A percentile compares a stretch with the other conserved stretches of the same genome.
phyloP scores from a whole-genome alignment of 2,797 vertebrate species.

The Phylloscopus collybita region DNA sequence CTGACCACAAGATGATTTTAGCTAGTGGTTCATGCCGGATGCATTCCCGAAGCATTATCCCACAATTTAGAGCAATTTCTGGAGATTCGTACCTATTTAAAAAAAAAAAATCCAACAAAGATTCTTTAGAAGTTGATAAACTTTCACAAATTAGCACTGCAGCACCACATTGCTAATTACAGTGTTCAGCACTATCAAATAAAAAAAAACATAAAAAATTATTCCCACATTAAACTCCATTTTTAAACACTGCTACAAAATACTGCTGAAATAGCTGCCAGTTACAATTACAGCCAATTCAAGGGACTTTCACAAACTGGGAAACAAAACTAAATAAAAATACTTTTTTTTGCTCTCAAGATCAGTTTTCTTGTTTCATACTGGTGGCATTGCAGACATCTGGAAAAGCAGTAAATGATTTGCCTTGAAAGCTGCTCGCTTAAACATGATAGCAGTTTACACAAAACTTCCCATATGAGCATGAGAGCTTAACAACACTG shows the following conservation, averaged over 20 bases:
- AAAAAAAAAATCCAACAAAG: neutral
- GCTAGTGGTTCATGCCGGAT: slow-evolving; percentile 95
- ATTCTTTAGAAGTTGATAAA: neutral
- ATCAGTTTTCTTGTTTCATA: neutral
- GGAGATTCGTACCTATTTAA: slow-evolving; percentile 90
- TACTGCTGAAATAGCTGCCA: neutral
- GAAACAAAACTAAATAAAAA: neutral
- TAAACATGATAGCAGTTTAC: neutral
- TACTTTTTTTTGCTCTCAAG: neutral
- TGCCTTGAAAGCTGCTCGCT: neutral
- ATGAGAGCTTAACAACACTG: neutral
- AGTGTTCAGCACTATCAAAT: neutral
- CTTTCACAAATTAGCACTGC: neutral
- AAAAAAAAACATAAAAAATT: neutral
- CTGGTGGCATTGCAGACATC: neutral
- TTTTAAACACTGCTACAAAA: neutral
- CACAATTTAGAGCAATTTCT: slow-evolving; percentile 96
- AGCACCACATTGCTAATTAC: neutral
- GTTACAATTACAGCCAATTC: neutral
- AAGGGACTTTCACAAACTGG: neutral
- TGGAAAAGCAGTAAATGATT: neutral
- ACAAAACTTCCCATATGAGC: neutral
- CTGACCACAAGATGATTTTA: slow-evolving; percentile 94
- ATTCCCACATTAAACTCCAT: neutral
- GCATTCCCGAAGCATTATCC: slow-evolving; percentile 97